Evolutionary conservation across 2,113 vertebrate genomes (phyloP), one percentile per base, ranked within the genome.

Genomic region (Noctilio leporinus): DNA sequence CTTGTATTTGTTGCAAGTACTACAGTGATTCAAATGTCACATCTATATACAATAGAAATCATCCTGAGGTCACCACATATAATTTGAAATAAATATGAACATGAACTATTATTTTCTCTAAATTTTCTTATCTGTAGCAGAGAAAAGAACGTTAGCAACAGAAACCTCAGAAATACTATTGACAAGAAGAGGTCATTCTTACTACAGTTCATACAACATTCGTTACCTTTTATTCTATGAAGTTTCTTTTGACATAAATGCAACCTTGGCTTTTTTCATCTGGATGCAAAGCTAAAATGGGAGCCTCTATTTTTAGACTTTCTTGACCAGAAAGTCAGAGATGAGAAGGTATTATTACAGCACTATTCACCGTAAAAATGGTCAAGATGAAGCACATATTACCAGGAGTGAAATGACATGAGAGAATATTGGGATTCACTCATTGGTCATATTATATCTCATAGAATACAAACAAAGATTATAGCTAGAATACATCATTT

Each of bases 161-260:
- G 95, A 96, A 95, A 22, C 6, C 64, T 87, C 62, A 88, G 82
- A 89, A 94, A 90, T 55, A 20, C 51, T 92, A 90, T 76, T 82
- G 47, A 81, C 86, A 75, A 82, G 67, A 80, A 92, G 76, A 92
- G 70, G 69, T 30, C 84, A 83, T 87, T 94, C 84, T 96, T 97
- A 97, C 97, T 95, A 95, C 59, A 95, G 33, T 82, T 49, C 76
- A 85, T 95, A 97, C 90, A 92, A 97, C 90, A 92, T 97, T 97
- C 97, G 75, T 87, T 91, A 65, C 67, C 87, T 95, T 96, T 96
- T 96, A 80, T 95, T 92, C 92, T 77, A 16, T 77, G 62, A 93
- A 93, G 38, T 78, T 92, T 40, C 49, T 90, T 95, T 94, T 91
- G 62, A 96, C 90, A 96, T 81, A 95, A 96, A 90, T 88, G 89